Base-by-base conservation (phyloP, 1,140 invertebrate species). In the Oryzaephilus surinamensis region DNA sequence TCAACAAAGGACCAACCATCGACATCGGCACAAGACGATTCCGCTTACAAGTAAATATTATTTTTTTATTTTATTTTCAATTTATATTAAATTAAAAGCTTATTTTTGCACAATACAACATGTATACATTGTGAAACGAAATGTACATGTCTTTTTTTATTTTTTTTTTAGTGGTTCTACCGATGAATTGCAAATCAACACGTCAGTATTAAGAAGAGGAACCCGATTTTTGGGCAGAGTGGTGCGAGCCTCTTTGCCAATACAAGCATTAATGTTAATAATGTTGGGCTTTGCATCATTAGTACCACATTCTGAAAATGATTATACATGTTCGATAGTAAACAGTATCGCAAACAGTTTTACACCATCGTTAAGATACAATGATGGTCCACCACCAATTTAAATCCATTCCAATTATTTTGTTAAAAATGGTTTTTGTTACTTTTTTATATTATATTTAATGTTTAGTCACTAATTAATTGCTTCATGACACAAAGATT, bases 191-290 rank as follows among this genome's bases (percentile, higher is more conserved):
- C 30, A 51, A 40, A 71, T 72, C 53, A 72, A 76, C 55, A 71
- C 70, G 35, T 74, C 76, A 45, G 73, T 80, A 33, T 67, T 88
- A 47, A 69, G 72, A 24, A 75, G 81, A 54, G 78, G 84, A 46
- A 79, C 79, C 52, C 74, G 79, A 28, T 92, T 91, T 72, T 70
- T 94, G 54, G 77, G 81, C 42, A 77, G 91, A 54, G 91, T 93
- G 37, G 71, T 91, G 39, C 72, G 87, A 55, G 84, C 89, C 20
- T 92, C 90, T 8, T 66, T 96, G 42, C 91, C 91, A 17, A 86
- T 97, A 55, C 86, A 92, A 65, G 84, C 87, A 20, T 64, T 95
- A 43, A 81, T 94, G 70, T 68, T 94, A 50, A 68, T 95, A 38
- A 70, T 95, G 50, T 71, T 96, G 50, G 90, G 89, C 34, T 81